Base-by-base conservation (phyloP, 2,888 invertebrate genomes). In the Noctua janthina region DNA sequence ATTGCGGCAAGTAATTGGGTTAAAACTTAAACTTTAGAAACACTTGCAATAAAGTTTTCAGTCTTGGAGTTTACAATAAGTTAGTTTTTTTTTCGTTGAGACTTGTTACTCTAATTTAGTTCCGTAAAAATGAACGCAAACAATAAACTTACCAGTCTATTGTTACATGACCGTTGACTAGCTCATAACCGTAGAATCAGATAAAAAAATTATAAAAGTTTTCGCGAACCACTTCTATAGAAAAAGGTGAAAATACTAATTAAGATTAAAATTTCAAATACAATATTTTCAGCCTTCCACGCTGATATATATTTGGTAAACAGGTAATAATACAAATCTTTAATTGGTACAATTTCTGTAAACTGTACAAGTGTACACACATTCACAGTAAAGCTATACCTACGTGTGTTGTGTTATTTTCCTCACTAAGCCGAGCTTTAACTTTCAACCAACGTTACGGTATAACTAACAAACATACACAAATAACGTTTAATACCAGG, bases 401-500 rank as follows among this genome's bases (percentile, higher is more conserved):
- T 29, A 20, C 35, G 17, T 64, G 49, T 67, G 78, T 78, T 70
- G 78, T 76, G 69, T 72, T 51, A 54, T 46, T 78, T 71, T 39
- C 43, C 43, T 29, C 56, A n/a, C 62, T 78, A 83, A 82, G 87
- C 77, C 75, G 29, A 54, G 86, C 59, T 71, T 15, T 4, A 51
- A n/a, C 69, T 69, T n/a, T 35, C 56, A 23, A 39, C 59, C 29
- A 54, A 29, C 59, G 67, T 67, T 23, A 54, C 59, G 39, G 20
- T 78, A 49, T 66, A 66, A 81, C 62, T 35, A 85, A 49, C 39
- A 56, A 64, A 51, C 15, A 70, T 39, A 54, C 51, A 59, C 51
- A 49, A 79, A 35, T 59, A 67, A 69, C 51, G 39, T n/a, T 29
- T n/a, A 15, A 2, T 64, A 56, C 43, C 43, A n/a, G 84, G 87